Evolutionary conservation across 2,888 invertebrate species (phyloP).

Genomic region (Ditula angustiorana): DNA sequence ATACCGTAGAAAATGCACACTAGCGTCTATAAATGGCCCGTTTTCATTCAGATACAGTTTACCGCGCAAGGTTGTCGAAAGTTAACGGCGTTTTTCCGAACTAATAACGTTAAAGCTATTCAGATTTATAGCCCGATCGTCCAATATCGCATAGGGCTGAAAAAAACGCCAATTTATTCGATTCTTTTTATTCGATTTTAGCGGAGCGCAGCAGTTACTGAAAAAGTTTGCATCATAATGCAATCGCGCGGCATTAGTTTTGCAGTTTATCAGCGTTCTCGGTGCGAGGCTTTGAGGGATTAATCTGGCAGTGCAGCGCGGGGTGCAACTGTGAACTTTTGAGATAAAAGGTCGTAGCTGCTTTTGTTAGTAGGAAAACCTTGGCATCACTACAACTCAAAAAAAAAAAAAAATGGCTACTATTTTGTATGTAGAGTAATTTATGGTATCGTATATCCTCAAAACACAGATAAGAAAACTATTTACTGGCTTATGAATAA

Average conservation of each 20-base stretch:
- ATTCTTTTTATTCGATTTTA: constrained; percentile 76
- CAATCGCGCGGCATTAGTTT: constrained; percentile 81
- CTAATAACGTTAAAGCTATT: constrained; percentile 60
- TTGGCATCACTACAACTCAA: constrained; percentile 5
- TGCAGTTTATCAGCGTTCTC: constrained; percentile 78
- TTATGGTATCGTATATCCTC: no score
- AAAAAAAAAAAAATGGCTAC: neutral
- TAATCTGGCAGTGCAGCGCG: constrained; percentile 68
- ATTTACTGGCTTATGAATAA: no score
- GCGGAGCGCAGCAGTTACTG: constrained; percentile 71
- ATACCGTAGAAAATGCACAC: neutral
- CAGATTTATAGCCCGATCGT: constrained; percentile 73
- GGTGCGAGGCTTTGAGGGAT: constrained; percentile 82
- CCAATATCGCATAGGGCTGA: constrained; percentile 66
- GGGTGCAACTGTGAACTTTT: constrained; percentile 60
- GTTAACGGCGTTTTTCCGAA: constrained; percentile 34
- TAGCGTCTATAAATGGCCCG: neutral
- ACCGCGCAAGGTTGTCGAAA: constrained; percentile 7
- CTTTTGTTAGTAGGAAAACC: constrained; percentile 49
- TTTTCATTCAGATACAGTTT: constrained; percentile 12
- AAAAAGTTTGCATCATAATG: constrained; percentile 84
- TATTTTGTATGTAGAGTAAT: no score
- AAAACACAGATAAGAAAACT: no score
- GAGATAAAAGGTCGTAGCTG: constrained; percentile 53
- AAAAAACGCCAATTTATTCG: constrained; percentile 74